These are phyloP conservation scores for Cephus pulcher DNA, from an alignment of 2,888 invertebrate species.

Conservation along the genomic window DNA sequence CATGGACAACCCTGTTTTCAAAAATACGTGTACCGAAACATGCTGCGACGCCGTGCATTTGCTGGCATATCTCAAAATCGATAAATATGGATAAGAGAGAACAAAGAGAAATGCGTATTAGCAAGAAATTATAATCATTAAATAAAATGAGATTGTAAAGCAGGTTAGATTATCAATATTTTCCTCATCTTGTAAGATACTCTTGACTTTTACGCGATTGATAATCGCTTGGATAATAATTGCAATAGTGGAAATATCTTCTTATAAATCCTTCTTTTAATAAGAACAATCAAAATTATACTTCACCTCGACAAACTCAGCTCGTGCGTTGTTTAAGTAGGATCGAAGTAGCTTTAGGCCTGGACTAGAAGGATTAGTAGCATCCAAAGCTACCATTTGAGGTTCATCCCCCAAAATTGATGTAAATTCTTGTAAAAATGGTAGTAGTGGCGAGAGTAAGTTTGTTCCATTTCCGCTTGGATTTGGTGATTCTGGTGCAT, in stretches of 20 bases:
- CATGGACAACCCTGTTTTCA: not conserved
- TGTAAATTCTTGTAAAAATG: constrained; percentile 59
- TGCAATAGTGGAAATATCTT: not conserved
- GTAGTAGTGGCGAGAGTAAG: constrained; percentile 57
- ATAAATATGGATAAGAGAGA: constrained; percentile 23
- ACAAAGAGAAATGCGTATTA: constrained; percentile 16
- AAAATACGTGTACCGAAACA: constrained; percentile 28
- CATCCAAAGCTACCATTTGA: constrained; percentile 60
- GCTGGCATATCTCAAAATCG: constrained; percentile 40
- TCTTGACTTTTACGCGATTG: not conserved
- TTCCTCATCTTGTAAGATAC: not conserved
- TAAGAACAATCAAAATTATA: constrained; percentile 20
- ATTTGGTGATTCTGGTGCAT: constrained; percentile 60
- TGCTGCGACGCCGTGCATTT: constrained; percentile 52
- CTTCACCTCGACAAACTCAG: constrained; percentile 62
- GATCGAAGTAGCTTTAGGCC: constrained; percentile 61
- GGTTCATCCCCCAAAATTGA: constrained; percentile 61
- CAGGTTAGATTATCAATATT: not conserved
- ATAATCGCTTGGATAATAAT: not conserved
- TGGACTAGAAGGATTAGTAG: constrained; percentile 64
- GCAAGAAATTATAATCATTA: constrained; percentile 21
- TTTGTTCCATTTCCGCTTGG: constrained; percentile 54
- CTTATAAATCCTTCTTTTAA: constrained; percentile 24
- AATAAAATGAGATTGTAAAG: constrained; percentile 14
- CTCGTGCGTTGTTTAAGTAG: constrained; percentile 56